A percentile compares a stretch with the other conserved stretches of the same genome.
phyloP scores from a whole-genome alignment of 2,797 vertebrate species.

The Lacerta agilis region DNA sequence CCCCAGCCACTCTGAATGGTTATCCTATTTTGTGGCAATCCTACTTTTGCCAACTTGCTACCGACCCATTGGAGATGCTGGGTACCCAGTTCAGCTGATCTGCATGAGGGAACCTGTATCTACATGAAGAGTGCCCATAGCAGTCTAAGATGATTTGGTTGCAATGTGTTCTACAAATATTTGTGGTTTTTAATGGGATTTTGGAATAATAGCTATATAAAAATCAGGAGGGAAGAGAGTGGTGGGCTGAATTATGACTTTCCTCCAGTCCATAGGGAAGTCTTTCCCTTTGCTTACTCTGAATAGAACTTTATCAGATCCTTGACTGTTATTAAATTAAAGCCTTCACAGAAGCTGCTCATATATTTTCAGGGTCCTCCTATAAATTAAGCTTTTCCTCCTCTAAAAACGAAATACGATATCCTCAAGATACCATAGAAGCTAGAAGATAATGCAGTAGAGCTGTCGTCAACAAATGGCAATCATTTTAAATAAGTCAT shows the following conservation, averaged over 20 bases:
- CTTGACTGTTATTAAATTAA: background rate
- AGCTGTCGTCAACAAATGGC: background rate
- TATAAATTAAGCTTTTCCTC: background rate
- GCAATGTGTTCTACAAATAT: background rate
- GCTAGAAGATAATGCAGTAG: background rate
- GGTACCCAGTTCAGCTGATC: background rate
- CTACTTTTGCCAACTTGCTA: background rate
- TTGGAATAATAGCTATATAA: background rate
- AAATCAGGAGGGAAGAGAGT: background rate
- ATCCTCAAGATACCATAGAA: background rate
- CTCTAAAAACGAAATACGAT: background rate
- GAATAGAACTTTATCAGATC: background rate
- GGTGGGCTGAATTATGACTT: background rate
- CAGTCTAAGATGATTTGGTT: background rate
- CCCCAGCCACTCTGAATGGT: too few relatives aligned
- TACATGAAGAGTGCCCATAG: background rate
- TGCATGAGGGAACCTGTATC: background rate
- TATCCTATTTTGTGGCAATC: background rate
- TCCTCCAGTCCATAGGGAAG: background rate
- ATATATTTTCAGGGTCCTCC: background rate
- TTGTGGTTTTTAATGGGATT: background rate
- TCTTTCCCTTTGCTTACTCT: background rate
- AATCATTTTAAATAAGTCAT: slow-evolving; percentile 4
- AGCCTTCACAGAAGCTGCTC: background rate
- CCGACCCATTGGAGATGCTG: background rate